phyloP scores from a whole-genome alignment of 2,888 invertebrate genomes.

The Drosophila sordidapex region DNA sequence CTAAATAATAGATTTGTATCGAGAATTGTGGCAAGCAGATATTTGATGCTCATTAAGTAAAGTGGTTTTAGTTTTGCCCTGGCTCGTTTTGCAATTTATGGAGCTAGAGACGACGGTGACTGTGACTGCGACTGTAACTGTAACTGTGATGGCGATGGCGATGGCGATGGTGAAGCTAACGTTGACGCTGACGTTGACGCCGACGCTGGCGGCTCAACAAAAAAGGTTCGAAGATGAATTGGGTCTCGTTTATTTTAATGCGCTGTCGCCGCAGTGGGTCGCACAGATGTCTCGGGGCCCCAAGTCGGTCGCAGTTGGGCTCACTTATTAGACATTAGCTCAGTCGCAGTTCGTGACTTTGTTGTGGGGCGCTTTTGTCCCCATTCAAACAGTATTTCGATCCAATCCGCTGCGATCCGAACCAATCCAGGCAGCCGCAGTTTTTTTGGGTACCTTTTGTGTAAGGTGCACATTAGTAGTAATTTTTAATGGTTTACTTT shows the following conservation, averaged over 20 bases:
- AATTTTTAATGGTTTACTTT: constrained; percentile 84
- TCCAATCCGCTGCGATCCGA: constrained; percentile 62
- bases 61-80: constrained; percentile 79
- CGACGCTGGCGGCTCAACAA: constrained; percentile 54
- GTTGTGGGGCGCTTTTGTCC: constrained; percentile 65
- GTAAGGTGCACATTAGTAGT: constrained; percentile 84
- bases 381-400: constrained; percentile 43
- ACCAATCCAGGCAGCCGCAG: constrained; percentile 14
- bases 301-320: constrained; percentile 14
- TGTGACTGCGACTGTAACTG: neutral
- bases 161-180: neutral
- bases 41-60: constrained; percentile 84
- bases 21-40: constrained; percentile 78
- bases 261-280: constrained; percentile 83
- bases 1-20: constrained; percentile 82
- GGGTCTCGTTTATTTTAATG: constrained; percentile 83
- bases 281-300: constrained; percentile 50
- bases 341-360: constrained; percentile 67
- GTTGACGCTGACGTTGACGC: constrained; percentile 1
- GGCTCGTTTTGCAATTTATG: constrained; percentile 65
- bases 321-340: constrained; percentile 74
- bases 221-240: constrained; percentile 81
- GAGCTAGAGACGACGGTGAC: constrained; percentile 10
- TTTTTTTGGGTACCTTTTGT: constrained; percentile 48
- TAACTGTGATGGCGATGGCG: neutral